phyloP scores from a whole-genome alignment of 2,797 vertebrate species.

The Aeoliscus strigatus region DNA sequence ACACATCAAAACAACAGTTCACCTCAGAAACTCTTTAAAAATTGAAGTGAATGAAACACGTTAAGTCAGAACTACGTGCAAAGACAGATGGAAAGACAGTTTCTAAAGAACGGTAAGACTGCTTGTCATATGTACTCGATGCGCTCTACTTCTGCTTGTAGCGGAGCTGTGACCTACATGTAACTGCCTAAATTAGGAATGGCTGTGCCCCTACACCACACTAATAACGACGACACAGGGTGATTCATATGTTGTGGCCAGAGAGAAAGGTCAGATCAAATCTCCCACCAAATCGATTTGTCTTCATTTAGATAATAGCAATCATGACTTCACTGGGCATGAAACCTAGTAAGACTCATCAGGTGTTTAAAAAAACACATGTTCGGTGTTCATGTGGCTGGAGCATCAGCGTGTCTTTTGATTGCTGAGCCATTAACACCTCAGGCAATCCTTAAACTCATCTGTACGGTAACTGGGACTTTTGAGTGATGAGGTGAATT shows the following conservation, averaged over 20 bases:
- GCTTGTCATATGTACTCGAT: constrained; percentile 15
- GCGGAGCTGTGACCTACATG: constrained; percentile 55
- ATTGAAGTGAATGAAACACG: too few relatives aligned
- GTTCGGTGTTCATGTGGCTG: constrained; percentile 55
- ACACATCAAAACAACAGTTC: not conserved
- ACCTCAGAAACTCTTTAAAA: not conserved
- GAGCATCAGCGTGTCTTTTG: constrained; percentile 55
- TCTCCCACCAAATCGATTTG: constrained; percentile 47
- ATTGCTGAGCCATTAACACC: constrained; percentile 63
- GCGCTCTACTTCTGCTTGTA: constrained; percentile 49
- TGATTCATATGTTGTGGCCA: constrained; percentile 64
- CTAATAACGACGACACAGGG: constrained; percentile 63
- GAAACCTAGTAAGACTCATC: constrained; percentile 36
- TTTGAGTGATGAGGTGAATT: constrained; percentile 77
- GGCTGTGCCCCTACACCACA: constrained; percentile 43
- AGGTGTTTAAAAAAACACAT: constrained; percentile 52
- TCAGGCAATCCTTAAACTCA: constrained; percentile 72
- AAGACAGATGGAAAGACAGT: not conserved
- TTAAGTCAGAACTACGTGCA: too few relatives aligned
- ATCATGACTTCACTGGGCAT: constrained; percentile 29
- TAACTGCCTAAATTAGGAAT: constrained; percentile 59
- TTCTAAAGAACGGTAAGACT: constrained; percentile 21
- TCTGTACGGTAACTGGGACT: constrained; percentile 76
- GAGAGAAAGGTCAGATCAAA: constrained; percentile 75
- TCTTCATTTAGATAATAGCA: constrained; percentile 66